These are phyloP conservation scores for Harmothoe impar DNA, from an alignment of 2,888 invertebrate genomes.

Conservation along the genomic window DNA sequence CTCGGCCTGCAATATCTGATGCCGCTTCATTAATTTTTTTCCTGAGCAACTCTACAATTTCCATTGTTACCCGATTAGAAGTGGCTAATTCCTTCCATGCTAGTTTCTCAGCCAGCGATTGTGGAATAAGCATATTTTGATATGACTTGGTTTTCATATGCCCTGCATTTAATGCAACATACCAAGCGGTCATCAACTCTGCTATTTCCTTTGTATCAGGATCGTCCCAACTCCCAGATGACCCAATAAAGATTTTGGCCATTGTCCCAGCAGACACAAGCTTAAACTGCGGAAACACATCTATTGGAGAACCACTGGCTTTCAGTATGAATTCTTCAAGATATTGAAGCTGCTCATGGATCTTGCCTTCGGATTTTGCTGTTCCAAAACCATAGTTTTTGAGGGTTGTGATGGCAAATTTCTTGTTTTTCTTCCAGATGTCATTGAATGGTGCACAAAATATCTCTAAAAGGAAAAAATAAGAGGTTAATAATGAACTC, in stretches of 20 bases:
- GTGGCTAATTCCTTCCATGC: background rate
- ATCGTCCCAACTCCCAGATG: background rate
- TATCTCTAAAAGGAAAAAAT: background rate
- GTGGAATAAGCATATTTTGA: background rate
- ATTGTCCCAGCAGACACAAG: constrained; percentile 17
- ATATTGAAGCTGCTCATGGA: background rate
- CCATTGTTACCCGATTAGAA: too few species aligned
- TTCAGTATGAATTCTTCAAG: constrained; percentile 14
- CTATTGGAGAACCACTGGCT: background rate
- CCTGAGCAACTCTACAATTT: background rate
- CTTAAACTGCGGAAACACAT: background rate
- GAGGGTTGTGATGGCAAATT: background rate
- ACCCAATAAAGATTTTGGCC: background rate
- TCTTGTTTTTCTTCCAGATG: constrained; percentile 54
- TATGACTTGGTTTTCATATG: background rate
- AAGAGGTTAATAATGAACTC: too few species aligned
- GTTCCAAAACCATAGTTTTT: constrained; percentile 51
- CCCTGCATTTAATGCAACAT: background rate
- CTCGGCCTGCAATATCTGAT: background rate
- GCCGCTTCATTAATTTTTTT: background rate
- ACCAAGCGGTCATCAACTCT: background rate
- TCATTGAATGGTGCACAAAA: background rate
- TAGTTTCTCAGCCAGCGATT: background rate
- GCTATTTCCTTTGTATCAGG: background rate
- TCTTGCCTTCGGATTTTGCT: constrained; percentile 8